Conservation (phyloP, 2,888 invertebrate genomes). For the Dicycla oo region DNA sequence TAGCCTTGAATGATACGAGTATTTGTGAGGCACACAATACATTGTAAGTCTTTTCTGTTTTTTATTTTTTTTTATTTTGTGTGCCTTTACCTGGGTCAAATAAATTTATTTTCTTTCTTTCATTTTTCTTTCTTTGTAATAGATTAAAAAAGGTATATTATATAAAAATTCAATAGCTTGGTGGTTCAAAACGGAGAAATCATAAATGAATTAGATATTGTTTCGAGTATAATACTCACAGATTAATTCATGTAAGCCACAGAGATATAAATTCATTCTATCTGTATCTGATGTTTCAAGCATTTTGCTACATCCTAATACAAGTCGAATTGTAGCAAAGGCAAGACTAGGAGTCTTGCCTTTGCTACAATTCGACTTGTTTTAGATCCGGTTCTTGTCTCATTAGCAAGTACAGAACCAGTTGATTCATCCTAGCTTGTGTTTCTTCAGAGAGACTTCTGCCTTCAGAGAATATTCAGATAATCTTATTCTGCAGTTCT, state of each 20-base stretch:
- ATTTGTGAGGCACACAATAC: too few relatives aligned
- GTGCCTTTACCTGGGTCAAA: too few relatives aligned
- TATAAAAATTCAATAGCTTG: neutral
- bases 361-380: conserved; percentile 27
- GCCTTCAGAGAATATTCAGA: conserved; percentile 21
- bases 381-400: conserved; percentile 20
- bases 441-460: conserved; percentile 17
- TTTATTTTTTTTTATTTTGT: too few relatives aligned
- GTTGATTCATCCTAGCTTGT: conserved; percentile 33
- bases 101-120: too few relatives aligned
- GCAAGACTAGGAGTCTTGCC: too few relatives aligned
- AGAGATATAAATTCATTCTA: conserved; percentile 20
- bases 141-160: too few relatives aligned
- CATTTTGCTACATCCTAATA: conserved; percentile 8
- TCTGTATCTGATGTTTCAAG: conserved; percentile 10
- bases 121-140: too few relatives aligned
- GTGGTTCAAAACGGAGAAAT: neutral
- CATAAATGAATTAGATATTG: neutral
- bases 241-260: neutral
- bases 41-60: too few relatives aligned
- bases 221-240: neutral
- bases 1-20: neutral
- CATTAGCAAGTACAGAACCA: conserved; percentile 44
- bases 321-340: too few relatives aligned
- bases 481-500: conserved; percentile 16